These are phyloP conservation scores for Myotis myotis DNA, from an alignment of 2,797 vertebrate genomes.

Conservation along the genomic window DNA sequence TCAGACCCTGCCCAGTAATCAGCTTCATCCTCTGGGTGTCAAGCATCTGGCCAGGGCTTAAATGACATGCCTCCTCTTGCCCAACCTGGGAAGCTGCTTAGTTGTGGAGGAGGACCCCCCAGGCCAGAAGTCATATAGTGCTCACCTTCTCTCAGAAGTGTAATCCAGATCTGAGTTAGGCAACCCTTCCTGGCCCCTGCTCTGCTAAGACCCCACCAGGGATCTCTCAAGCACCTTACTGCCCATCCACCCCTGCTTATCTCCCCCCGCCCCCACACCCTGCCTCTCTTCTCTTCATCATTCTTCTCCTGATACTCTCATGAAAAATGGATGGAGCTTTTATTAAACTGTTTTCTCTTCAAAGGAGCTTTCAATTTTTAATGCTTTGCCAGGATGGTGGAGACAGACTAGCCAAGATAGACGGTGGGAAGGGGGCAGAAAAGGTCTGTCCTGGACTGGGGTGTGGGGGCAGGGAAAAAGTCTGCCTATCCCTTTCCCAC, in stretches of 20 bases:
- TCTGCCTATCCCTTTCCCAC: neutral
- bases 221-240: constrained; percentile 33
- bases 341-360: constrained; percentile 78
- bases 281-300: constrained; percentile 32
- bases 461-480: neutral
- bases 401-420: constrained; percentile 57
- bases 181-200: neutral
- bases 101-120: neutral
- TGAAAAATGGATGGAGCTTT: constrained; percentile 78
- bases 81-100: neutral
- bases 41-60: neutral
- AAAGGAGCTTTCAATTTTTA: constrained; percentile 77
- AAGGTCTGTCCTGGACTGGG: neutral
- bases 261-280: neutral
- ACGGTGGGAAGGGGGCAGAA: neutral
- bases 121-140: neutral
- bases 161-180: neutral
- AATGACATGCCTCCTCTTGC: neutral
- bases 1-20: neutral
- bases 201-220: neutral
- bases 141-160: neutral
- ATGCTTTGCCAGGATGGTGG: constrained; percentile 45
- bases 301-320: constrained; percentile 63
- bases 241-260: neutral
- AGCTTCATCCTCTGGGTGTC: neutral